Evolutionary conservation across 64 coral and sea anemone genomes (phyloP).

Genomic region (Porites lutea): DNA sequence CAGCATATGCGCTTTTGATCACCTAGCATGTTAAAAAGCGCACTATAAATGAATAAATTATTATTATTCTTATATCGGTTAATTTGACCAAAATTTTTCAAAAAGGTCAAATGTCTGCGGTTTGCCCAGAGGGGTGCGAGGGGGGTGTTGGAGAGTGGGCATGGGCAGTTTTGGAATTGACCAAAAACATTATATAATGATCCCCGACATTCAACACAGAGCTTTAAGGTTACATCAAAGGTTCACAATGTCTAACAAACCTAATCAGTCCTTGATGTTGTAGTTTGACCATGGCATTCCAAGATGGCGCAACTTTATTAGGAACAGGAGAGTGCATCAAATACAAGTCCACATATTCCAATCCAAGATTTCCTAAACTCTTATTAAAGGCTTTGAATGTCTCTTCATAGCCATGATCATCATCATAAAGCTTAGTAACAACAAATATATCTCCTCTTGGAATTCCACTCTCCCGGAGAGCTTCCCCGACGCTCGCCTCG

Average conservation of each 20-base stretch:
- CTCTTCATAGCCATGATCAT: conserved; percentile 89
- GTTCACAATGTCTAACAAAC: conserved; percentile 35
- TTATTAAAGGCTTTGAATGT: conserved; percentile 79
- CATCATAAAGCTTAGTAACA: conserved; percentile 91
- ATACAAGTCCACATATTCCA: conserved; percentile 96
- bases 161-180: too few relatives aligned
- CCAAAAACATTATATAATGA: too few relatives aligned
- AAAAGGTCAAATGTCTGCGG: too few relatives aligned
- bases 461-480: conserved; percentile 71
- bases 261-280: conserved; percentile 80
- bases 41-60: too few relatives aligned
- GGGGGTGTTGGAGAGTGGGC: too few relatives aligned
- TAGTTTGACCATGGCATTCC: conserved; percentile 93
- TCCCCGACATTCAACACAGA: neutral
- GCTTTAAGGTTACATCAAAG: neutral
- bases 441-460: conserved; percentile 86
- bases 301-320: conserved; percentile 77
- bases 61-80: too few relatives aligned
- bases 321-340: conserved; percentile 92
- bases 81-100: too few relatives aligned
- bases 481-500: conserved; percentile 91
- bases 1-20: too few relatives aligned
- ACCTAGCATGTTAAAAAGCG: too few relatives aligned
- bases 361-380: conserved; percentile 74
- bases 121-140: too few relatives aligned